Conservation (phyloP, 37 sponge, comb jelly and placozoan species). For the Amphimedon queenslandica region DNA sequence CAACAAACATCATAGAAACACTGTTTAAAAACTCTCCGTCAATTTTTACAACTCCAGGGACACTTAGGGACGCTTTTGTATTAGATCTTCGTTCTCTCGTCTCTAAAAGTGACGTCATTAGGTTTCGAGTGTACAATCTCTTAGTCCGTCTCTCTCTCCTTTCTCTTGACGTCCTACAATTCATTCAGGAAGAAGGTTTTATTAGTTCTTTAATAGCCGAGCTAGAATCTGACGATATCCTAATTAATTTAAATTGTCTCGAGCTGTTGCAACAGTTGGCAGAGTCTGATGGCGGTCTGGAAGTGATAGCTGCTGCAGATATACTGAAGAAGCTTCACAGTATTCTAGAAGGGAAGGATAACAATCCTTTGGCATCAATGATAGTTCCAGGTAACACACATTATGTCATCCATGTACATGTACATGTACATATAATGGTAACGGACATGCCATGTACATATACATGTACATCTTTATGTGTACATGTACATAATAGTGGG, state of each 20-base stretch:
- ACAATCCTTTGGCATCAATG: constrained; percentile 27
- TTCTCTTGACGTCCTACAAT: background rate
- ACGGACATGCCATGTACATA: no score
- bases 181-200: constrained; percentile 19
- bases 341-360: constrained; percentile 8
- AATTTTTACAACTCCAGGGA: background rate
- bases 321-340: constrained; percentile 40
- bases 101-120: constrained; percentile 32
- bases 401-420: background rate
- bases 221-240: constrained; percentile 42
- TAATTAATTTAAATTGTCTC: constrained; percentile 60
- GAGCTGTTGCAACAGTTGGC: constrained; percentile 46
- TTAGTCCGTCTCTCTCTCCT: constrained; percentile 8
- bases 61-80: constrained; percentile 18
- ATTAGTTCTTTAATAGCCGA: constrained; percentile 40
- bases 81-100: constrained; percentile 33
- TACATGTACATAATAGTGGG: no score
- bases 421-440: constrained; percentile 1
- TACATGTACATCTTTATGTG: no score
- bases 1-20: constrained; percentile 21
- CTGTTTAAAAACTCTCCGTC: background rate
- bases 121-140: constrained; percentile 72
- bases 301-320: constrained; percentile 16
- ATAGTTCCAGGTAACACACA: constrained; percentile 47
- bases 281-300: constrained; percentile 19